Evolutionary conservation across 37 sponge, comb jelly and placozoan genomes (phyloP), one percentile per base, ranked within the genome.

Genomic region (Tethya wilhelma): DNA sequence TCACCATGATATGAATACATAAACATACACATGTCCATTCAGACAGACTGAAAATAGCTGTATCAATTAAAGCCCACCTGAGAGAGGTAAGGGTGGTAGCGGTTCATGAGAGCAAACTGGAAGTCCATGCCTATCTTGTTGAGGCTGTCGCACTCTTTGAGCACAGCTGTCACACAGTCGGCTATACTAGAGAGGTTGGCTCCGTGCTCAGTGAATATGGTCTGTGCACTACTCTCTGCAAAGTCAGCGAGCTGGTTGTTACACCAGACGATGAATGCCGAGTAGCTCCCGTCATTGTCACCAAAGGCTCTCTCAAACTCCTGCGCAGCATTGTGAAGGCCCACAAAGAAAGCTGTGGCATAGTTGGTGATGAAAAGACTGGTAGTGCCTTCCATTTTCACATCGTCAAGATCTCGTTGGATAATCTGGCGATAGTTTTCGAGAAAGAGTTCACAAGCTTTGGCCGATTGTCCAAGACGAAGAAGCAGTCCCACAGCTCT

Each of bases 221-320:
- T 40, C 1, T 44, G 30, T 29, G 55, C 20, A 14, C 44, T 71
- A 67, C 78, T 69, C 69, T 84, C 67, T 23, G 71, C 53, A 44
- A 93, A 97, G 38, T 49, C 53, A 22, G 67, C n/a, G 28, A 97
- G 79, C 55, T 94, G 87, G 6, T 77, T 62, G 66, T 77, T 81
- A 30, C 88, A 90, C 99, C 99, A 98, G 32, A 91, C 86, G 39
- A 96, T 90, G 73, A 96, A 98, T 1, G 99, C 74, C 6, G 91
- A 93, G 79, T 87, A 91, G 56, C 90, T 90, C 19, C 87, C 87
- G 34, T 79, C 42, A 58, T 88, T 80, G 17, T 79, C 73, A 11
- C 59, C 69, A 55, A 96, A 96, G 23, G 94, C 94, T 14, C 83
- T 56, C 64, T 82, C 77, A 83, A 96, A 96, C 67, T 96, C 97